Evolutionary conservation across 2,113 vertebrate genomes (phyloP).

Genomic region (Grammomys surdaster): DNA sequence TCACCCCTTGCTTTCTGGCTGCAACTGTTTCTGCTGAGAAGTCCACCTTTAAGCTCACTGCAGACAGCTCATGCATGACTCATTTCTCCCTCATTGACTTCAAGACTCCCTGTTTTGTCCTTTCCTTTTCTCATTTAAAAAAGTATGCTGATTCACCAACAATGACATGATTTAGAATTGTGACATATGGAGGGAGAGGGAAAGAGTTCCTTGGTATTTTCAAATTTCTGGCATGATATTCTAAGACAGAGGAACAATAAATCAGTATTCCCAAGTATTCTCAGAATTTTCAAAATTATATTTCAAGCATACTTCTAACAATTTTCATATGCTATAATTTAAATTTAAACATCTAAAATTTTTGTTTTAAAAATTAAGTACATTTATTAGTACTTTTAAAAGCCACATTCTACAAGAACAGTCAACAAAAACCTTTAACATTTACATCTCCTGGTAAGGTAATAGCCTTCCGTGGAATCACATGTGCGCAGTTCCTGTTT

Average conservation of each 20-base stretch:
- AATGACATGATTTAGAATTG: neutral
- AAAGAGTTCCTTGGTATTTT: neutral
- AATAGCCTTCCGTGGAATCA: neutral
- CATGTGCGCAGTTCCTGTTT: neutral
- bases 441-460: neutral
- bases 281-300: neutral
- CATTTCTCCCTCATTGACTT: neutral
- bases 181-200: neutral
- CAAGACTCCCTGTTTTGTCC: neutral
- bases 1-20: neutral
- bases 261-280: neutral
- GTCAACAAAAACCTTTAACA: neutral
- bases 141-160: neutral
- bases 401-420: neutral
- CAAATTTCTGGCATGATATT: neutral
- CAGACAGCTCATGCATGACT: neutral
- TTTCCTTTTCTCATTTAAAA: neutral
- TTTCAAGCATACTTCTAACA: neutral
- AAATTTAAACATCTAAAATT: neutral
- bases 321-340: neutral
- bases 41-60: neutral
- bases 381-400: neutral
- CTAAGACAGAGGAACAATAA: neutral
- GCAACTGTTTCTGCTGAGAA: neutral
- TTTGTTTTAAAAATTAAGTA: neutral